phyloP scores from a whole-genome alignment of 2,797 vertebrate species.

The Otus scops region DNA sequence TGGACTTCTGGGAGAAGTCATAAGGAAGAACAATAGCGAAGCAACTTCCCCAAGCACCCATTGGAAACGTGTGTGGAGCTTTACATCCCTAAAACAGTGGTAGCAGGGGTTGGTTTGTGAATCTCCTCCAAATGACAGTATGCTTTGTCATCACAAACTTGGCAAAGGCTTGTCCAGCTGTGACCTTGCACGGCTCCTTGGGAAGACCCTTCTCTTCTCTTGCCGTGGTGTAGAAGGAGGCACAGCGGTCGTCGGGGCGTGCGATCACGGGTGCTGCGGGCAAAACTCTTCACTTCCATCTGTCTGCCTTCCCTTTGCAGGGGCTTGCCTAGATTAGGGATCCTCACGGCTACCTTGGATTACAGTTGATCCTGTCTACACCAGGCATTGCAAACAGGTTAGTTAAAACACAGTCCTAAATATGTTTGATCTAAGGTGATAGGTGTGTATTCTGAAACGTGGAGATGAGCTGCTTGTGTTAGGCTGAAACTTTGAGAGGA shows the following conservation, averaged over 20 bases:
- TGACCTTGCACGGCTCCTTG: neutral
- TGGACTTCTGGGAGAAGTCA: neutral
- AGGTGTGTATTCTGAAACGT: neutral
- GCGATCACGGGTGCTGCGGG: neutral
- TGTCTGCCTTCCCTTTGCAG: neutral
- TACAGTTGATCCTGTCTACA: neutral
- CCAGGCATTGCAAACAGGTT: neutral
- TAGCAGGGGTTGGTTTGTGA: neutral
- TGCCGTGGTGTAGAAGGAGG: neutral
- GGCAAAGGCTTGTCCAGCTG: neutral
- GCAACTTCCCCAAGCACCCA: neutral
- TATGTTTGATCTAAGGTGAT: neutral
- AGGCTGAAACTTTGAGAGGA: neutral
- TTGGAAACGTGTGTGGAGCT: neutral
- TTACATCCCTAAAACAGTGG: neutral
- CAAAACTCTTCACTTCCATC: neutral
- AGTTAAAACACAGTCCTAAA: neutral
- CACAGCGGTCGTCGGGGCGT: rapidly evolving
- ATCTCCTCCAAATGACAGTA: neutral
- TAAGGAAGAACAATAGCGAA: neutral
- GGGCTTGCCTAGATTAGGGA: neutral
- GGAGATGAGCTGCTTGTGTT: neutral
- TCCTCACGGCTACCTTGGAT: neutral
- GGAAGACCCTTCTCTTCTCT: neutral
- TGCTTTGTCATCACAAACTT: neutral